Evolutionary conservation across 2,113 vertebrate genomes (phyloP).

Genomic region (Zosterops hypoxanthus): DNA sequence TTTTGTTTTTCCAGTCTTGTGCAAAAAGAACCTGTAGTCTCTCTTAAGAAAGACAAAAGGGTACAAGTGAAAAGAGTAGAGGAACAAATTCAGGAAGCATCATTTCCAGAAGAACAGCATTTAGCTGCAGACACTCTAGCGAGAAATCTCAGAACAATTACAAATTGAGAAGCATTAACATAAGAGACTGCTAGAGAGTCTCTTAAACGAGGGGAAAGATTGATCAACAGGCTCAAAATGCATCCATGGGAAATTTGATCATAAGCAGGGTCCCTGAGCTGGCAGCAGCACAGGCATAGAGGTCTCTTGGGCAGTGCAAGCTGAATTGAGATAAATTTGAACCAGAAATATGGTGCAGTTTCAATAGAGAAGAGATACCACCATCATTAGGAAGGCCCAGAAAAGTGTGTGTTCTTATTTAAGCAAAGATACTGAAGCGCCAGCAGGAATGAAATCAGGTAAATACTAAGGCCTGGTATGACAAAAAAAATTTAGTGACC

Average conservation of each 20-base stretch:
- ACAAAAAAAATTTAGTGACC: neutral
- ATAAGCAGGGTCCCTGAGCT: neutral
- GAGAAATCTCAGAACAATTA: neutral
- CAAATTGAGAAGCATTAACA: neutral
- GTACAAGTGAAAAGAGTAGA: neutral
- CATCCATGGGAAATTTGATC: neutral
- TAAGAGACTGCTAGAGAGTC: neutral
- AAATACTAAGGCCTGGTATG: neutral
- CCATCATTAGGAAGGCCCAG: neutral
- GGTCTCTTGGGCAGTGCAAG: neutral
- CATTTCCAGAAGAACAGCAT: neutral
- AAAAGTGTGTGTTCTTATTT: neutral
- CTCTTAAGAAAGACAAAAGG: neutral
- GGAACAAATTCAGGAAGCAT: neutral
- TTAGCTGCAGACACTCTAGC: neutral
- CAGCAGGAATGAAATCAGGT: neutral
- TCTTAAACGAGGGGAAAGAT: neutral
- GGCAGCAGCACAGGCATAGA: neutral
- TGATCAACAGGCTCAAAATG: neutral
- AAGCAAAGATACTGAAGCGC: neutral
- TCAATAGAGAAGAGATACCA: neutral
- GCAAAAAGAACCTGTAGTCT: neutral
- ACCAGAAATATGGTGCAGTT: neutral
- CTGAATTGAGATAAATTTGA: neutral
- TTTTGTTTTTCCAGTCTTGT: neutral